Base-by-base conservation (phyloP, 1,140 invertebrate genomes). In the Phymastichus coffea region DNA sequence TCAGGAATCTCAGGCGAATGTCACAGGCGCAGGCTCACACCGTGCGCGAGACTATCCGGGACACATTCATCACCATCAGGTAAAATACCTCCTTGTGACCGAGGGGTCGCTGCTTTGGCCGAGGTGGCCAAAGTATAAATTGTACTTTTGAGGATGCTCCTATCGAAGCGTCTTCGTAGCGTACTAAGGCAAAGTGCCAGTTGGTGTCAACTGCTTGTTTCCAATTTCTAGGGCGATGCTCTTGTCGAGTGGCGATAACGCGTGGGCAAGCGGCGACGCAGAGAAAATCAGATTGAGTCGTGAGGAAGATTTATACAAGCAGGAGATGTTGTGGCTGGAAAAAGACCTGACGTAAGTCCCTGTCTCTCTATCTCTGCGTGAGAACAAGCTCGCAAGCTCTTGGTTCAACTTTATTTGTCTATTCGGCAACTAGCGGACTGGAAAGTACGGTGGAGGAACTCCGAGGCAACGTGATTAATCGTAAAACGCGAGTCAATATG, bases 391-490 rank as follows among this genome's bases (percentile, higher is more conserved):
- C n/a, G n/a, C n/a, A n/a, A n/a, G n/a, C n/a, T n/a, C 10, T 26
- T 35, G 17, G 15, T 23, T 30, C 53, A 51, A 53, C 44, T 33
- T 63, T 58, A 57, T 3, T 63, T 61, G 51, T 51, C 41, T 40
- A 46, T 56, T 70, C n/a, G n/a, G n/a, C n/a, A n/a, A 68, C 43
- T 68, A 90, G 93, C 66, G 95, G 97, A 75, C 82, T 99, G 44
- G 96, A 98, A 80, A 86, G 87, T 23, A 94, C 93, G 4, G 95
- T 99, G 2, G 96, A 98, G 79, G 93, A 95, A 73, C 81, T 98
- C 38, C 84, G 95, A 51, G 91, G 91, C 38, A 96, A 97, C 76
- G 95, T 98, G 0, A 94, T 98, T 44, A 97, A 95, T 79, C 85
- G 93, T 53, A 91, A 95, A 73, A 96, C 93, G 41, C 85, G 94